phyloP scores from a whole-genome alignment of 2,888 invertebrate species.

The Caradrina clavipalpis region DNA sequence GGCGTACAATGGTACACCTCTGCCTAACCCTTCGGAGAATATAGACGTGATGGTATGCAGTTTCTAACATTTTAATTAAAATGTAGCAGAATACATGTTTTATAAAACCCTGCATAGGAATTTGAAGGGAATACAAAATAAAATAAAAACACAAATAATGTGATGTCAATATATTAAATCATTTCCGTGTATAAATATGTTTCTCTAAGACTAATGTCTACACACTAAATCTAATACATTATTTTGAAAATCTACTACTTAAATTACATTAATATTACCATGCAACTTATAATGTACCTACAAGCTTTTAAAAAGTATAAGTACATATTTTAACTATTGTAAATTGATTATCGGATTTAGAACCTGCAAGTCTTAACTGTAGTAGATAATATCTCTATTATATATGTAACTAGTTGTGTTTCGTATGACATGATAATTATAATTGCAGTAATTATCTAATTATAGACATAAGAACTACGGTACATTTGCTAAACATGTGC shows the following conservation, averaged over 20 bases:
- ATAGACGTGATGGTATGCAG: too few relatives aligned
- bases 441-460: too few relatives aligned
- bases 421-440: too few relatives aligned
- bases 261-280: conserved; percentile 4
- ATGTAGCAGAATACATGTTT: too few relatives aligned
- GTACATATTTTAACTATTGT: not conserved
- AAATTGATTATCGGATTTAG: not conserved
- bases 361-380: not conserved
- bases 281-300: conserved; percentile 25
- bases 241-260: conserved; percentile 32
- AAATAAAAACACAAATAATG: conserved; percentile 50
- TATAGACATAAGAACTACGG: too few relatives aligned
- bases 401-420: too few relatives aligned
- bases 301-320: conserved; percentile 22
- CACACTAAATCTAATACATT: conserved; percentile 56
- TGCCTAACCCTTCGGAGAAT: too few relatives aligned
- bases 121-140: not conserved
- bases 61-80: too few relatives aligned
- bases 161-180: conserved; percentile 82
- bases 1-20: too few relatives aligned
- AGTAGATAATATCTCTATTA: not conserved
- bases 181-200: conserved; percentile 80
- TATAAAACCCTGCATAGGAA: too few relatives aligned
- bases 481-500: too few relatives aligned
- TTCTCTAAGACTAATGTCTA: conserved; percentile 66